A percentile compares a stretch with the other conserved stretches of the same genome.
Conservation (phyloP, 1,140 invertebrate genomes). For the Lepidurus packardi region DNA sequence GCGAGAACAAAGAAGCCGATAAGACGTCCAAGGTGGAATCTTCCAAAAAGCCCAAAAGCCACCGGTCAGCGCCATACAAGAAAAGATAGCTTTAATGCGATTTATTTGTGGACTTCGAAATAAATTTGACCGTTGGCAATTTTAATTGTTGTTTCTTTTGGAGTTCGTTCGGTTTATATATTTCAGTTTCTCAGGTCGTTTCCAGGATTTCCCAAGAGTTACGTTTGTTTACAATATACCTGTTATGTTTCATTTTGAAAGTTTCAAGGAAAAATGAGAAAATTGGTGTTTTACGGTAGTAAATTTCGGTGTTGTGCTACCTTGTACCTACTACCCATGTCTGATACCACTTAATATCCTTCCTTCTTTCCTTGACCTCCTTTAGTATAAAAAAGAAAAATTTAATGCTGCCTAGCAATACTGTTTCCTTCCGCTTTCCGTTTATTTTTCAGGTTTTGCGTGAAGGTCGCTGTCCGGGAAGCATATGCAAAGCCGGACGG, state of each 20-base stretch:
- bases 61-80: not conserved
- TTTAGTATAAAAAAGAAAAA: not conserved
- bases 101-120: not conserved
- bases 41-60: not conserved
- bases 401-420: not conserved
- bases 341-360: not conserved
- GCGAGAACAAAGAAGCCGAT: slow-evolving; percentile 12
- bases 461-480: slow-evolving; percentile 4
- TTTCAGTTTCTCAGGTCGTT: too few relatives aligned
- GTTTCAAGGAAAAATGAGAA: too few relatives aligned
- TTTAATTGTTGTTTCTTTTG: too few relatives aligned
- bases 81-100: not conserved
- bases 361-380: not conserved
- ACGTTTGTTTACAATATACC: too few relatives aligned
- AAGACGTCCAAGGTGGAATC: not conserved
- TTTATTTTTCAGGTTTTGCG: slow-evolving; percentile 4
- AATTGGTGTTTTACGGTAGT: too few relatives aligned
- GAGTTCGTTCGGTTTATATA: too few relatives aligned
- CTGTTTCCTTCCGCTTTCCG: not conserved
- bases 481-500: not conserved
- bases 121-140: too few relatives aligned
- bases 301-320: too few relatives aligned
- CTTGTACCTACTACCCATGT: not conserved
- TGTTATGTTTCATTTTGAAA: too few relatives aligned
- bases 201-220: too few relatives aligned